Conservation (phyloP, 2,797 vertebrate species). For the Manis crassicaudata region DNA sequence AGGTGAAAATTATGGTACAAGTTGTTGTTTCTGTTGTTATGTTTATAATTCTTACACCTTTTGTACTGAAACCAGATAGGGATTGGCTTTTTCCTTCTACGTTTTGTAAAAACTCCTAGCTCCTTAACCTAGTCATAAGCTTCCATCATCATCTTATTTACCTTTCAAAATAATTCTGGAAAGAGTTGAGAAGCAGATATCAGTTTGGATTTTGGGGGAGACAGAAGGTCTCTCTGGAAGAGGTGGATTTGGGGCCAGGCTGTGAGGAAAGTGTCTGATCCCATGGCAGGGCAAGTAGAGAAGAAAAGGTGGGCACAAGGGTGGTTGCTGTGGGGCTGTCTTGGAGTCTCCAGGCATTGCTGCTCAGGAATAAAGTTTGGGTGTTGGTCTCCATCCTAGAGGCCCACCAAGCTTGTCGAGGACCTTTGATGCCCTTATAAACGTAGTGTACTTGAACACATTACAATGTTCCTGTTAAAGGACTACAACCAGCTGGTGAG, state of each 20-base stretch:
- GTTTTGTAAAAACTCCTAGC: background rate
- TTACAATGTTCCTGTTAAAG: background rate
- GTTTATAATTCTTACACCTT: background rate
- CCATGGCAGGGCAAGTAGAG: background rate
- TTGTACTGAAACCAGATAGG: background rate
- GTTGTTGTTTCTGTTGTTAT: background rate
- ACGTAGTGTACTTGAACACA: background rate
- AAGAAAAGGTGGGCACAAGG: background rate
- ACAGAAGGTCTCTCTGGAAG: background rate
- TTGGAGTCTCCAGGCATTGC: background rate
- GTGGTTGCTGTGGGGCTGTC: no score
- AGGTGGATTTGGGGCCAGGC: background rate
- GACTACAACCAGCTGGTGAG: background rate
- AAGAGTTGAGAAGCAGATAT: background rate
- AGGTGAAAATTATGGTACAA: background rate
- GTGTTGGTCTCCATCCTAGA: background rate
- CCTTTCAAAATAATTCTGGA: background rate
- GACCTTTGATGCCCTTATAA: background rate
- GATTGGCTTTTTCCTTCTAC: background rate
- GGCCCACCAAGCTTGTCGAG: background rate
- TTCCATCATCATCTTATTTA: background rate
- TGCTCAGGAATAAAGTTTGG: background rate
- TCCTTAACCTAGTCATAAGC: background rate
- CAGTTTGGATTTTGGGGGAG: background rate
- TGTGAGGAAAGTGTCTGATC: background rate